Conservation (phyloP, 2,797 vertebrate genomes). For the Amblyraja radiata region DNA sequence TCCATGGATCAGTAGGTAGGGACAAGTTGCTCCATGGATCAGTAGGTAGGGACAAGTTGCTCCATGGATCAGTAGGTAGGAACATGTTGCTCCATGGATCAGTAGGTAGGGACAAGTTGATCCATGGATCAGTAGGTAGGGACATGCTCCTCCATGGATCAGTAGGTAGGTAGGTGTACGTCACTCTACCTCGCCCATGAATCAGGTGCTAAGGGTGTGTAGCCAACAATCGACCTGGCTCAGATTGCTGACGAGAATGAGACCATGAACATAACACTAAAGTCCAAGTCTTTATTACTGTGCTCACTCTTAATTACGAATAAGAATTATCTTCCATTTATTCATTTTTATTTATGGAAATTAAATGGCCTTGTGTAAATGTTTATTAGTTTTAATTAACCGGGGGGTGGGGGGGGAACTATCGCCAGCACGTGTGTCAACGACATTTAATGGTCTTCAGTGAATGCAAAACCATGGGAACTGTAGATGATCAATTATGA, state of each 20-base stretch:
- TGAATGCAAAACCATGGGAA: neutral
- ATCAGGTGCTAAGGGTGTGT: neutral
- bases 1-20: no score
- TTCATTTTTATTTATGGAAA: neutral
- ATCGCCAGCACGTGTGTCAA: neutral
- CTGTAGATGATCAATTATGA: neutral
- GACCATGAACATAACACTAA: neutral
- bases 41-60: no score
- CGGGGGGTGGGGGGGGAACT: no score
- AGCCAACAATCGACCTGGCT: neutral
- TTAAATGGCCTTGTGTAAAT: neutral
- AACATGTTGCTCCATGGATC: no score
- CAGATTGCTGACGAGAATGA: neutral
- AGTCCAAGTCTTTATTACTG: neutral
- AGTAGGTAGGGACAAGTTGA: no score
- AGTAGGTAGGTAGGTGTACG: no score
- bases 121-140: no score
- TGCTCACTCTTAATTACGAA: neutral
- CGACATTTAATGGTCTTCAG: neutral
- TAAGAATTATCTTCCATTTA: neutral
- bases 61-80: no score
- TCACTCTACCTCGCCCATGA: no score
- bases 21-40: no score
- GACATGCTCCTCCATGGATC: no score
- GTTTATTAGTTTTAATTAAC: neutral